Conservation (phyloP, 2,113 vertebrate genomes). For the Zosterops japonicus region DNA sequence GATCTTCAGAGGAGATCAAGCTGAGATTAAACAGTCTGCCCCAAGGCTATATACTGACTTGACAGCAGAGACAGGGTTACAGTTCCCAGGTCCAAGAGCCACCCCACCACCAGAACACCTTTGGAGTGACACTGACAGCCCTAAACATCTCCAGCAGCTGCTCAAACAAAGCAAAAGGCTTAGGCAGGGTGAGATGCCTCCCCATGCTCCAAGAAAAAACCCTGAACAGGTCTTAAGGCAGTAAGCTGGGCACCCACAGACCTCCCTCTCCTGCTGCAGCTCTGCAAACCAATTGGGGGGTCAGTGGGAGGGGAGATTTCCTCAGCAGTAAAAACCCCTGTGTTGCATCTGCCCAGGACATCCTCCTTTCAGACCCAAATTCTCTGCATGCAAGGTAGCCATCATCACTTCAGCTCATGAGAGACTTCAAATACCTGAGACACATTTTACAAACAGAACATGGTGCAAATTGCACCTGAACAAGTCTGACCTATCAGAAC, state of each 20-base stretch:
- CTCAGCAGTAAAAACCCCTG: neutral
- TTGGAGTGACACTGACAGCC: neutral
- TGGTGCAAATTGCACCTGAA: neutral
- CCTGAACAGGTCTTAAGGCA: neutral
- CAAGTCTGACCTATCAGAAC: fast-evolving
- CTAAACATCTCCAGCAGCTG: neutral
- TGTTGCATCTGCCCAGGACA: neutral
- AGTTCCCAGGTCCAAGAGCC: neutral
- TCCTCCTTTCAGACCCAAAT: neutral
- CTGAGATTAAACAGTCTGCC: neutral
- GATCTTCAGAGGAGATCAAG: conserved; percentile 3
- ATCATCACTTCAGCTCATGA: neutral
- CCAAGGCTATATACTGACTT: neutral
- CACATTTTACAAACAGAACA: neutral
- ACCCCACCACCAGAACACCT: neutral
- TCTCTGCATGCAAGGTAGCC: neutral
- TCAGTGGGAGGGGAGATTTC: neutral
- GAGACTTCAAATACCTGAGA: neutral
- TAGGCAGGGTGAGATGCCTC: neutral
- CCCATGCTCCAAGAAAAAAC: neutral
- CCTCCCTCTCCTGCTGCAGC: neutral
- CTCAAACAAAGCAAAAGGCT: neutral
- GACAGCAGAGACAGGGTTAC: neutral
- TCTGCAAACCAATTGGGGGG: neutral
- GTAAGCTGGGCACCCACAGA: neutral